These are phyloP conservation scores for Phortica variegata DNA, from an alignment of 1,140 invertebrate species.

Conservation along the genomic window DNA sequence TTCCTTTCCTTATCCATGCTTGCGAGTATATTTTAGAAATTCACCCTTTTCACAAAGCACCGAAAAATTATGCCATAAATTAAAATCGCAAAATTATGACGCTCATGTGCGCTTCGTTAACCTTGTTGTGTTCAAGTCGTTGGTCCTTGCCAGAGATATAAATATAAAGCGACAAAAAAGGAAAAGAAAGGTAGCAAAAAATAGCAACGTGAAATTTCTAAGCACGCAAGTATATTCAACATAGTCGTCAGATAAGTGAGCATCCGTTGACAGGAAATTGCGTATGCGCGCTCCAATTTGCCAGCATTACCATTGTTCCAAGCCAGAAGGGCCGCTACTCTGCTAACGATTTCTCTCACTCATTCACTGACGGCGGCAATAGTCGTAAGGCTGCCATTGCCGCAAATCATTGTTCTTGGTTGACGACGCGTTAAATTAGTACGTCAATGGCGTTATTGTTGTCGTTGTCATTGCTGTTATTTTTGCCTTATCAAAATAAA, in stretches of 20 bases:
- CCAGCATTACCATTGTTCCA: neutral
- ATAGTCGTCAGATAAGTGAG: no score
- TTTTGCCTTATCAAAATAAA: no score
- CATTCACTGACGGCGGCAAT: no score
- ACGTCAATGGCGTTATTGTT: constrained; percentile 21
- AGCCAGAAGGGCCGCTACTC: neutral
- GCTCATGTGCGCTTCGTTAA: constrained; percentile 33
- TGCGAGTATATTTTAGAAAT: constrained; percentile 29
- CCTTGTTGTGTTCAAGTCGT: no score
- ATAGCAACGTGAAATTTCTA: constrained; percentile 5
- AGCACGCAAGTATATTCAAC: no score
- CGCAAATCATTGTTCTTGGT: neutral
- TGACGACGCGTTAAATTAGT: constrained; percentile 38
- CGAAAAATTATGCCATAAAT: constrained; percentile 49
- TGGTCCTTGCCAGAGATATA: no score
- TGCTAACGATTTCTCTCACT: neutral
- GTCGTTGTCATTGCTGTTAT: constrained; percentile 7
- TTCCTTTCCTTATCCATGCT: constrained; percentile 15
- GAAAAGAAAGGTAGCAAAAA: no score
- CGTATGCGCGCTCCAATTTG: neutral
- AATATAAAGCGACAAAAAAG: no score
- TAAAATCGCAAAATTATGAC: constrained; percentile 35
- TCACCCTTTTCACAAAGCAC: constrained; percentile 10
- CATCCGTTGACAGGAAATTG: neutral
- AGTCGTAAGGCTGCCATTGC: neutral